Percentiles rank a stretch among this genome's conserved stretches.
Evolutionary conservation across 1,140 invertebrate species (phyloP).

Genomic region (Drosophila ananassae): DNA sequence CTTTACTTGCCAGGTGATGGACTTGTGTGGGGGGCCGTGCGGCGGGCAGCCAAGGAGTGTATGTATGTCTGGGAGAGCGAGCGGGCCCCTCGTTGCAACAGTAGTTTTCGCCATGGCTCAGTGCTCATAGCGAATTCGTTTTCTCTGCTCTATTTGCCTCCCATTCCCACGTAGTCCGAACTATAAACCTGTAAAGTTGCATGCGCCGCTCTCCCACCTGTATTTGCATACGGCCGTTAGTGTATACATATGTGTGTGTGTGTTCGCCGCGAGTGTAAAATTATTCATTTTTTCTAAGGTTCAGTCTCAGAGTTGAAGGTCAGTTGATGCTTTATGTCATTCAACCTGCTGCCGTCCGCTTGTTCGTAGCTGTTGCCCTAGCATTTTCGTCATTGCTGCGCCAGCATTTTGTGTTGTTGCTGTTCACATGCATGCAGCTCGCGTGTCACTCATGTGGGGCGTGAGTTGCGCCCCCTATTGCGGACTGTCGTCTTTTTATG

Average conservation of each 20-base stretch:
- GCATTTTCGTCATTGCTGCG: slow-evolving; percentile 65
- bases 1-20: neutral
- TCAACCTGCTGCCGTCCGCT: slow-evolving; percentile 73
- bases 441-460: slow-evolving; percentile 67
- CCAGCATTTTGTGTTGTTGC: slow-evolving; percentile 43
- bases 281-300: slow-evolving; percentile 83
- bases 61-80: slow-evolving; percentile 31
- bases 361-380: slow-evolving; percentile 52
- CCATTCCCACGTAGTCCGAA: slow-evolving; percentile 18
- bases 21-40: neutral
- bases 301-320: slow-evolving; percentile 84
- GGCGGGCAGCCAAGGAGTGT: slow-evolving; percentile 14
- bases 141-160: slow-evolving; percentile 36
- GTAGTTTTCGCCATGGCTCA: slow-evolving; percentile 53
- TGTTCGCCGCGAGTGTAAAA: slow-evolving; percentile 71
- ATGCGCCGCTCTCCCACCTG: slow-evolving; percentile 55
- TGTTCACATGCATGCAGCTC: slow-evolving; percentile 39
- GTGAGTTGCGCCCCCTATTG: slow-evolving; percentile 30
- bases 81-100: slow-evolving; percentile 46
- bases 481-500: too few relatives aligned
- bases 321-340: slow-evolving; percentile 84
- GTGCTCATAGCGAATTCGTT: slow-evolving; percentile 50
- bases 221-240: slow-evolving; percentile 26
- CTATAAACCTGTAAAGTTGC: slow-evolving; percentile 57
- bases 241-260: slow-evolving; percentile 3